A percentile compares a stretch with the other conserved stretches of the same genome.
phyloP scores from a whole-genome alignment of 2,797 vertebrate species.

The Gadopsis bispinosus region DNA sequence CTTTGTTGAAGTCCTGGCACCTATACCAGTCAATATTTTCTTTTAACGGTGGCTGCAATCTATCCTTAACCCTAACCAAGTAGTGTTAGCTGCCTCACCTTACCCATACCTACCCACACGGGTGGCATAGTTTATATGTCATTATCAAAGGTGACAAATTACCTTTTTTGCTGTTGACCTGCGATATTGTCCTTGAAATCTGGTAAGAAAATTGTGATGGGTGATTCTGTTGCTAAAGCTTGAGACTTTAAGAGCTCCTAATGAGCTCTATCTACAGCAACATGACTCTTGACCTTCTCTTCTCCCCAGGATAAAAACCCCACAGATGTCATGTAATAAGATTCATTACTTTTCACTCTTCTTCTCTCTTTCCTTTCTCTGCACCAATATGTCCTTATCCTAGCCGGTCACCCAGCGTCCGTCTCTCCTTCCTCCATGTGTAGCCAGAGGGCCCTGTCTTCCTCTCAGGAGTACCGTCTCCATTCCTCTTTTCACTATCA shows the following conservation, averaged over 20 bases:
- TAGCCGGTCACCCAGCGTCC: neutral
- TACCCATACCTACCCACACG: neutral
- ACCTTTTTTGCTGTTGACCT: constrained; percentile 32
- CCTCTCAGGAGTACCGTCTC: constrained; percentile 40
- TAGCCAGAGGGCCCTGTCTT: constrained; percentile 31
- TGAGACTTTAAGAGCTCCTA: constrained; percentile 34
- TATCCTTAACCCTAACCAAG: neutral
- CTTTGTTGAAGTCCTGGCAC: neutral
- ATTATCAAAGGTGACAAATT: constrained; percentile 18
- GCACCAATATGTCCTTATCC: constrained; percentile 27
- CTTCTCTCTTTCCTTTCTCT: constrained; percentile 10
- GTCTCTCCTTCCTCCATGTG: neutral
- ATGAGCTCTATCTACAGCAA: constrained; percentile 58
- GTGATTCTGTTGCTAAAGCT: constrained; percentile 9
- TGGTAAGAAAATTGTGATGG: constrained; percentile 21
- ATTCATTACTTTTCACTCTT: constrained; percentile 66
- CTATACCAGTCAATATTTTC: neutral
- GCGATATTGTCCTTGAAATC: constrained; percentile 10
- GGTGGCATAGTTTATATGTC: neutral
- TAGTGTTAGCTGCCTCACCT: neutral
- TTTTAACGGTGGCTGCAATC: neutral
- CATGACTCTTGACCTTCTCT: constrained; percentile 64
- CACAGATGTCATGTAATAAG: constrained; percentile 67
- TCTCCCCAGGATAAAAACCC: constrained; percentile 14
- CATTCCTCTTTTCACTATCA: constrained; percentile 58